Evolutionary conservation across 2,888 invertebrate genomes (phyloP).

Genomic region (Aromia moschata): DNA sequence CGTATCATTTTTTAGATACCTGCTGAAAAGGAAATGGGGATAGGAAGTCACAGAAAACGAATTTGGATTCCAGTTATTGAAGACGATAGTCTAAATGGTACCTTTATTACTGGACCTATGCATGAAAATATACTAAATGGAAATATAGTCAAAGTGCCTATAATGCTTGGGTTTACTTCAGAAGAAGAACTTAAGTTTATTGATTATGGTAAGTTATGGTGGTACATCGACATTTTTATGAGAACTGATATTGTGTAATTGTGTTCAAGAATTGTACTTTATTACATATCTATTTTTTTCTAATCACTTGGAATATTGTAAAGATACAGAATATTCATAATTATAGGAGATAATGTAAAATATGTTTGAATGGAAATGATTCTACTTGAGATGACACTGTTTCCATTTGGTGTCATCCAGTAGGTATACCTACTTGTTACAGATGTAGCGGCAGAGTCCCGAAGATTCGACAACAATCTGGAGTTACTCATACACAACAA

Average conservation of each 20-base stretch:
- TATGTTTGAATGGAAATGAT: too few relatives aligned
- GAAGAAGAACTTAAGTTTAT: conserved; percentile 30
- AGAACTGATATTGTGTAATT: too few relatives aligned
- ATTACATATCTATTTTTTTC: too few relatives aligned
- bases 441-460: not conserved
- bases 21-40: not conserved
- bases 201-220: not conserved
- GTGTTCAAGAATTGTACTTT: too few relatives aligned
- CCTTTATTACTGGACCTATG: conserved; percentile 26
- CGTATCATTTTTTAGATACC: not conserved
- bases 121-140: conserved; percentile 26
- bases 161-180: conserved; percentile 30
- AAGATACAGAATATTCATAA: too few relatives aligned
- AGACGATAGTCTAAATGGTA: conserved; percentile 1
- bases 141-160: conserved; percentile 29
- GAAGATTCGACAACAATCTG: conserved; percentile 14
- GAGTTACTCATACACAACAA: conserved; percentile 6
- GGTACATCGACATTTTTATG: too few relatives aligned
- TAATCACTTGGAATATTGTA: too few relatives aligned
- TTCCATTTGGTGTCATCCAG: too few relatives aligned
- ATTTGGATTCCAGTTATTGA: conserved; percentile 34
- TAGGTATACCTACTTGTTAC: too few relatives aligned
- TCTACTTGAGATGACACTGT: too few relatives aligned
- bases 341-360: too few relatives aligned
- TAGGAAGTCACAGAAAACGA: conserved; percentile 12